phyloP scores from a whole-genome alignment of 2,888 invertebrate genomes.

The Ichneumoninae sp. region DNA sequence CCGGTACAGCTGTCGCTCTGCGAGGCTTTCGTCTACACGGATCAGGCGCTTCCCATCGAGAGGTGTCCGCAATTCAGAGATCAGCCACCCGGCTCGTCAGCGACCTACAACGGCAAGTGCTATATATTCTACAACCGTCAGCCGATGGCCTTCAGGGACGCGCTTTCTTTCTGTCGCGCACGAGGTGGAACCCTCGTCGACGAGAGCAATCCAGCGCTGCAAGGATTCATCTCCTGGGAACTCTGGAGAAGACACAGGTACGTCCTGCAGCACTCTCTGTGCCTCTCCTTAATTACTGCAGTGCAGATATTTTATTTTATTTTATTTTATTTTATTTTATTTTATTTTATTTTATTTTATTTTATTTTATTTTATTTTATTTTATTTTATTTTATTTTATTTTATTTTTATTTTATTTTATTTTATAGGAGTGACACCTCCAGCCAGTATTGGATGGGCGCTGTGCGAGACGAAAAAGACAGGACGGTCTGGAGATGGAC shows the following conservation, averaged over 20 bases:
- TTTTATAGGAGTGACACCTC: constrained; percentile 91
- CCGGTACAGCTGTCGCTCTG: constrained; percentile 94
- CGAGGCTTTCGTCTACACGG: constrained; percentile 97
- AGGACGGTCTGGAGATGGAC: constrained; percentile 95
- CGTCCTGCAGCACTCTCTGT: constrained; percentile 68
- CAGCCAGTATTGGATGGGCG: constrained; percentile 98
- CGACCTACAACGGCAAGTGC: constrained; percentile 97
- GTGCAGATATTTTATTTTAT: neutral
- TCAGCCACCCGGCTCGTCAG: constrained; percentile 96
- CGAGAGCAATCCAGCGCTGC: constrained; percentile 96
- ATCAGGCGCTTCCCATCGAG: constrained; percentile 95
- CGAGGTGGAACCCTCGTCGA: constrained; percentile 94
- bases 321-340: neutral
- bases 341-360: too few relatives aligned
- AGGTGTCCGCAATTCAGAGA: constrained; percentile 96
- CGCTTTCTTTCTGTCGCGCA: constrained; percentile 91
- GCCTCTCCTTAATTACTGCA: neutral
- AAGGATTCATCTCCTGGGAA: constrained; percentile 98
- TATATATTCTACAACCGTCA: constrained; percentile 97
- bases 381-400: neutral
- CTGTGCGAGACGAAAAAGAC: constrained; percentile 92
- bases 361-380: too few relatives aligned
- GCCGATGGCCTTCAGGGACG: constrained; percentile 92
- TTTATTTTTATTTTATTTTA: neutral
- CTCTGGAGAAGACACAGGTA: constrained; percentile 94